Base-by-base conservation (phyloP, 2,888 invertebrate species). In the Tipula confusa region DNA sequence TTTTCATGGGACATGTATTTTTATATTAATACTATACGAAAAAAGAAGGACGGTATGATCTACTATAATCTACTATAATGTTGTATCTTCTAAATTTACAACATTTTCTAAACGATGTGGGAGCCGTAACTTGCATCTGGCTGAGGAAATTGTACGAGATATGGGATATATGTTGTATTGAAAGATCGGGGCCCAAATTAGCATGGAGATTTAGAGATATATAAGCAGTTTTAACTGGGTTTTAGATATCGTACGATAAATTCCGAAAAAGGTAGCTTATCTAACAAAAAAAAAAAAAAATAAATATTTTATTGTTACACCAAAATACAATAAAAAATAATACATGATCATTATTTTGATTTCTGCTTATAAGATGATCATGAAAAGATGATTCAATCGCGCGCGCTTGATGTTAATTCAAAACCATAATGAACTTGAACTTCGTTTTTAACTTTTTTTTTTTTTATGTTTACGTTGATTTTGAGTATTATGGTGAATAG, bases 331-430 rank as follows among this genome's bases (percentile, higher is more conserved):
- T 18, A 48, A 18, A 18, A 48, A 48, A 18, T 48, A 6, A 48
- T 48, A 33, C 33, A n/a, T 33, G 11, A 33, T 33, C 6, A 33
- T 33, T 1, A 33, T 33, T 33, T 33, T 33, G 33, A 33, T 33
- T 33, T 33, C 33, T 33, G 11, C 64, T 11, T 24, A 64, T 9
- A 11, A 33, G 7, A 24, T 64, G 64, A 64, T 64, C 64, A 64
- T 64, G 64, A 64, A 18, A 24, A 64, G 24, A 64, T 64, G 64
- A 64, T 24, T 64, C 64, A 64, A 64, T 18, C 64, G 64, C 64
- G 64, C 64, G 64, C 64, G n/a, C n/a, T n/a, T n/a, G n/a, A n/a
- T 64, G n/a, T 64, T 64, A 64, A 64, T 64, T 64, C 64, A 64
- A 64, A 64, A 64, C 64, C 64, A 64, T 64, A 64, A 64, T 64